Evolutionary conservation across 2,113 vertebrate genomes (phyloP).

Genomic region (Burhinus oedicnemus): DNA sequence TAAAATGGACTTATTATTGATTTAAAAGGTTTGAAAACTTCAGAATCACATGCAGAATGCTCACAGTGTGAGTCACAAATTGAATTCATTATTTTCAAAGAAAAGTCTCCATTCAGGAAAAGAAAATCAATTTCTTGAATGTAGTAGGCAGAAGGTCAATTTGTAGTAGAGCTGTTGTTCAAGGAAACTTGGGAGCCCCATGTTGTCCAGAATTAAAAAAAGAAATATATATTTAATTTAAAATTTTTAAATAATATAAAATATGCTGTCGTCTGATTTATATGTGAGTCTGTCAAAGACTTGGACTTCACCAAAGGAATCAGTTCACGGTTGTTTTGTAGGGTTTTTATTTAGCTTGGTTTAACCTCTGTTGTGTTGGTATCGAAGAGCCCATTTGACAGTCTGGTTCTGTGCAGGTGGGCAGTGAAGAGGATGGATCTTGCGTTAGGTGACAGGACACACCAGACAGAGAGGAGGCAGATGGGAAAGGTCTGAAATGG

Average conservation of each 20-base stretch:
- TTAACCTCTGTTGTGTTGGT: not conserved
- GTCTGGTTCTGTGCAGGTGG: not conserved
- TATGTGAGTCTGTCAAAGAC: not conserved
- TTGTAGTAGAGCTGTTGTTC: not conserved
- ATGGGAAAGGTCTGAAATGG: not conserved
- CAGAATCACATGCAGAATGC: not conserved
- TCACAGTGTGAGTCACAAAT: not conserved
- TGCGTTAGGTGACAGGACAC: not conserved
- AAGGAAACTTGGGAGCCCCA: not conserved
- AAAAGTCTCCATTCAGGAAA: not conserved
- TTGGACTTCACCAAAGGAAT: not conserved
- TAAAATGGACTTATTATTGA: not conserved
- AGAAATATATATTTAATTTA: not conserved
- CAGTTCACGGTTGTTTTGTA: not conserved
- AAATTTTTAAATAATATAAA: not conserved
- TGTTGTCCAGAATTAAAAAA: not conserved
- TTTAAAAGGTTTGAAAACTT: not conserved
- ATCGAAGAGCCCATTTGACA: not conserved
- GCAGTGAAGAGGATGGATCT: not conserved
- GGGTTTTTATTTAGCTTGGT: not conserved
- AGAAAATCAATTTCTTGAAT: not conserved
- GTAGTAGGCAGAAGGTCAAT: not conserved
- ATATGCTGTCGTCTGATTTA: not conserved
- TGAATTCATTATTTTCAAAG: not conserved
- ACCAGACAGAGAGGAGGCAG: not conserved